Evolutionary conservation across 2,888 invertebrate genomes (phyloP), one percentile per base, ranked within the genome.

Genomic region (Entomobrya multifasciata): DNA sequence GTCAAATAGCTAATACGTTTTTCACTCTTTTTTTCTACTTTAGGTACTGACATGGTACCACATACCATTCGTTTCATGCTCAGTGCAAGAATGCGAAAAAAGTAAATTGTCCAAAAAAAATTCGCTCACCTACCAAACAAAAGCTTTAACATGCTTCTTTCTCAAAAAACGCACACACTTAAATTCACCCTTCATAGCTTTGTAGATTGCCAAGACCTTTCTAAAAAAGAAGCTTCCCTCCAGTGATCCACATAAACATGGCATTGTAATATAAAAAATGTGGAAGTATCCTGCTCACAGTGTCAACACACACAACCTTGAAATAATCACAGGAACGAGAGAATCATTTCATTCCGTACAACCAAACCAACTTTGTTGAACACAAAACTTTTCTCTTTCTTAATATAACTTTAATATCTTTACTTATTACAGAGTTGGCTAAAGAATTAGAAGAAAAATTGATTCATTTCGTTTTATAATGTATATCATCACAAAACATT

Each of bases 131-230:
- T n/a, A n/a, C n/a, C n/a, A n/a, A n/a, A n/a, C n/a, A 65, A 36
- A 65, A 65, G 22, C 17, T 41, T n/a, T n/a, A n/a, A n/a, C n/a
- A n/a, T n/a, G 44, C 22, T 67, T 67, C 25, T 44, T 44, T 20
- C 20, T 15, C n/a, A n/a, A n/a, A n/a, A n/a, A 67, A 67, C 44
- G 25, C 20, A 20, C 44, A 67, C 67, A n/a, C n/a, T n/a, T n/a
- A n/a, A n/a, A n/a, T 67, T 67, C 25, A 62, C 62, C 62, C 62
- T 62, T 62, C 11, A 62, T 62, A 62, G 62, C 62, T 62, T 30
- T 20, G 8, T 25, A 62, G 30, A 62, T 20, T 44, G 44, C 11
- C 25, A 57, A 30, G 4, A 11, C 62, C 30, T 15, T n/a, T n/a
- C 62, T 30, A n/a, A n/a, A n/a, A n/a, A n/a, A n/a, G n/a, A n/a